A percentile compares a stretch with the other conserved stretches of the same genome.
These are phyloP conservation scores for Lerema accius DNA, from an alignment of 1,140 invertebrate genomes.

Conservation along the genomic window DNA sequence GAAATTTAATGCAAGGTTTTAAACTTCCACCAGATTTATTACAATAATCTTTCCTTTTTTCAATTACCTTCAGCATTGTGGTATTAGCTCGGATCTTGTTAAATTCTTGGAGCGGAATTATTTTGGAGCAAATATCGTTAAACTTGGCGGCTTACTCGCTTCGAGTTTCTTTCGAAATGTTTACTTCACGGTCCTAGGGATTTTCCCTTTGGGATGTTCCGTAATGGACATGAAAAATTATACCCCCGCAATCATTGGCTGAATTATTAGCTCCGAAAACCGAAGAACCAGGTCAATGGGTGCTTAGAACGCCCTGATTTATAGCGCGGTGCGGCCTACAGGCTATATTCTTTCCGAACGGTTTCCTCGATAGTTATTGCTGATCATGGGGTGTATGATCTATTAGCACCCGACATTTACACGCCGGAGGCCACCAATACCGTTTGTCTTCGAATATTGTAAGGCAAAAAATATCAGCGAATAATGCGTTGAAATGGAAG, in stretches of 20 bases:
- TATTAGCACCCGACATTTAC: slow-evolving; percentile 25
- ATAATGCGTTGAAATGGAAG: too few species aligned
- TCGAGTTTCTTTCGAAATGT: slow-evolving; percentile 27
- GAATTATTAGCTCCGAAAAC: slow-evolving; percentile 54
- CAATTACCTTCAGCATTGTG: slow-evolving; percentile 34
- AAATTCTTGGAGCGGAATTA: slow-evolving; percentile 44
- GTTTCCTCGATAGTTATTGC: slow-evolving; percentile 42
- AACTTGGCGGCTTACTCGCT: slow-evolving; percentile 37
- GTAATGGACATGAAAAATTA: slow-evolving; percentile 41
- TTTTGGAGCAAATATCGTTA: slow-evolving; percentile 45
- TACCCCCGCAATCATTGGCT: slow-evolving; percentile 49
- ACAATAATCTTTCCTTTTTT: slow-evolving; percentile 19
- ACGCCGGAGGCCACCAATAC: slow-evolving; percentile 7
- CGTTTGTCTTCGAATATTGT: slow-evolving; percentile 17
- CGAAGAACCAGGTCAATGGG: slow-evolving; percentile 59
- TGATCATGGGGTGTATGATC: slow-evolving; percentile 36
- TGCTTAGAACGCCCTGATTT: slow-evolving; percentile 56
- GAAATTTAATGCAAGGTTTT: not conserved
- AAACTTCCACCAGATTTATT: slow-evolving; percentile 4
- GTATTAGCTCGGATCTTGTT: slow-evolving; percentile 36
- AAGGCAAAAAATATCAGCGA: not conserved
- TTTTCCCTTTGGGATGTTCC: slow-evolving; percentile 30
- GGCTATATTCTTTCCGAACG: slow-evolving; percentile 36
- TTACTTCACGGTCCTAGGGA: slow-evolving; percentile 26
- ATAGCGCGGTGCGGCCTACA: slow-evolving; percentile 38